phyloP scores from a whole-genome alignment of 2,113 vertebrate genomes.

The Galemys pyrenaicus region DNA sequence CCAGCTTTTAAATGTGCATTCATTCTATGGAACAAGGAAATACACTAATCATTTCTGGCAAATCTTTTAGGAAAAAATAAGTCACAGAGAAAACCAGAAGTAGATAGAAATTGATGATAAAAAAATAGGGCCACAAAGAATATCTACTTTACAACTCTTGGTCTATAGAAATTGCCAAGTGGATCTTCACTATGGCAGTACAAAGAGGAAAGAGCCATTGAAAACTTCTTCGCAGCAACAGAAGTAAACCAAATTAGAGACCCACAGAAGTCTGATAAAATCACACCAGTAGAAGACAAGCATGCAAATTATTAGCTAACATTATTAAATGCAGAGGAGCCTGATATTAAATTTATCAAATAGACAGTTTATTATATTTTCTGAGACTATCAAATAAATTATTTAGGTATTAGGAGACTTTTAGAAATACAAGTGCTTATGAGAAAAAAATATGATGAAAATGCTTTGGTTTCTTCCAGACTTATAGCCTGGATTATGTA shows the following conservation, averaged over 20 bases:
- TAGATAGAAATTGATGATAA: slow-evolving; percentile 20
- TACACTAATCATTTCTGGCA: background rate
- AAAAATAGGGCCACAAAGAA: slow-evolving; percentile 36
- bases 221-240: slow-evolving; percentile 19
- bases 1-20: slow-evolving; percentile 11
- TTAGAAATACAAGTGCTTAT: slow-evolving; percentile 12
- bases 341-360: slow-evolving; percentile 26
- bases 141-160: background rate
- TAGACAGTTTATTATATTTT: slow-evolving; percentile 49
- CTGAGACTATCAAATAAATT: slow-evolving; percentile 56
- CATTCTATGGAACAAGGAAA: background rate
- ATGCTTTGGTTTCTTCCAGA: background rate
- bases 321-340: background rate
- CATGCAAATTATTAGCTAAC: slow-evolving; percentile 29
- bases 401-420: slow-evolving; percentile 52
- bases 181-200: background rate
- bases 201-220: slow-evolving; percentile 46
- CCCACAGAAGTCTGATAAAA: background rate
- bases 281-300: background rate
- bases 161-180: background rate
- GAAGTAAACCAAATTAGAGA: slow-evolving; percentile 53
- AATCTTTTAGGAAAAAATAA: background rate
- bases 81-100: background rate
- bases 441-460: background rate
- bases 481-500: background rate